Evolutionary conservation across 2,113 vertebrate genomes (phyloP), one percentile per base, ranked within the genome.

Genomic region (Ochotona curzoniae): DNA sequence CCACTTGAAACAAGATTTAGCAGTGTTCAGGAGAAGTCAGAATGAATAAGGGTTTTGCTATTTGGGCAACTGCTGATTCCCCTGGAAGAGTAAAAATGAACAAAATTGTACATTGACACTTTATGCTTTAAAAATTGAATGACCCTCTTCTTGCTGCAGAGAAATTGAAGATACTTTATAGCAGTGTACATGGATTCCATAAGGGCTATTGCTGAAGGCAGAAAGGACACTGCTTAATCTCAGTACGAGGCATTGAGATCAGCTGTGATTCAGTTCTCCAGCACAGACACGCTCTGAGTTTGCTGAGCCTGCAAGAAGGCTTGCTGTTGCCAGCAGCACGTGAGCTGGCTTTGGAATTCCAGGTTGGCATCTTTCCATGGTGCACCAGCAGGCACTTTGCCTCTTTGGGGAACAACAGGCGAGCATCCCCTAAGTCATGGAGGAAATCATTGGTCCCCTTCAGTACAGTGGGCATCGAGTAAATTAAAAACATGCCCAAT

Each of bases 401-500:
- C 26, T 83, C 47, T 21, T n/a, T 32, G 30, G 1, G 38, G 20
- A 8, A 4, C 25, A 67, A 20, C 15, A 8, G 82, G 8, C 44
- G n/a, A 90, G 63, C 7, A 2, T 38, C 73, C 30, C 28, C 8
- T 4, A 91, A 84, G 66, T 1, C 78, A 38, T 51, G 26, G 17
- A 79, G 44, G 15, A 92, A 64, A 57, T 13, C 21, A 4, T 69
- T 2, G 71, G 69, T n/a, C 95, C 80, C 30, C n/a, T n/a, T n/a
- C n/a, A n/a, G 76, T 78, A 69, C 7, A 74, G 15, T 54, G 30
- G 15, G 25, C 38, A 89, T 44, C 35, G 80, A 76, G 10, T 26
- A 83, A 49, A 57, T 47, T 63, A 74, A 84, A 87, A 96, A 44
- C 71, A 87, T 51, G 91, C 81, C 11, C 66, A 89, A 71, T 89